These are phyloP conservation scores for Urocynchramus pylzowi DNA, from an alignment of 2,113 vertebrate species.

Conservation along the genomic window DNA sequence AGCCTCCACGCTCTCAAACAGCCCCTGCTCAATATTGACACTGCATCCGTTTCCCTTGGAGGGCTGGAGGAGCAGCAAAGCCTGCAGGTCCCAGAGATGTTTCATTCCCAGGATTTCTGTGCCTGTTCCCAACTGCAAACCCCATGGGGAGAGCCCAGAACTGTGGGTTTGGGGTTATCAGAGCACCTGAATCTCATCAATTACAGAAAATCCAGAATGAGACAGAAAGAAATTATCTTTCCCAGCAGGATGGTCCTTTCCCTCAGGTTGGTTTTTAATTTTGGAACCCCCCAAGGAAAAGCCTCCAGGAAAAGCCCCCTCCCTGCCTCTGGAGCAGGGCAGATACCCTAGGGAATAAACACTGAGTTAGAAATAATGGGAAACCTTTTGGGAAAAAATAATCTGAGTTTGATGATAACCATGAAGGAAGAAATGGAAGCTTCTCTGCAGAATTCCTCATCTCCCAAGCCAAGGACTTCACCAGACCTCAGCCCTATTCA, in stretches of 20 bases:
- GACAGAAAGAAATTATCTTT: background rate
- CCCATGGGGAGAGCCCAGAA: background rate
- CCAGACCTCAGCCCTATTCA: background rate
- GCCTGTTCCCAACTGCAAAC: background rate
- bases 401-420: background rate
- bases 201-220: background rate
- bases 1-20: background rate
- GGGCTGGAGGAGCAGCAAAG: background rate
- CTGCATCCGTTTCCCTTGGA: fast-evolving
- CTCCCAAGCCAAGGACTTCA: background rate
- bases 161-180: background rate
- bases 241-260: background rate
- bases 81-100: background rate
- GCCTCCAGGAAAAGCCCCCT: background rate
- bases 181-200: background rate
- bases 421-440: background rate
- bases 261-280: background rate
- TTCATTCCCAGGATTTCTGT: background rate
- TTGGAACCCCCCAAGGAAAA: background rate
- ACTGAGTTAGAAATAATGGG: background rate
- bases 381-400: background rate
- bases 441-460: background rate
- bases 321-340: background rate
- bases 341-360: background rate
- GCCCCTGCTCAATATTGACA: background rate